These are phyloP conservation scores for Alouatta palliata DNA, from an alignment of 2,113 vertebrate species.

Conservation along the genomic window DNA sequence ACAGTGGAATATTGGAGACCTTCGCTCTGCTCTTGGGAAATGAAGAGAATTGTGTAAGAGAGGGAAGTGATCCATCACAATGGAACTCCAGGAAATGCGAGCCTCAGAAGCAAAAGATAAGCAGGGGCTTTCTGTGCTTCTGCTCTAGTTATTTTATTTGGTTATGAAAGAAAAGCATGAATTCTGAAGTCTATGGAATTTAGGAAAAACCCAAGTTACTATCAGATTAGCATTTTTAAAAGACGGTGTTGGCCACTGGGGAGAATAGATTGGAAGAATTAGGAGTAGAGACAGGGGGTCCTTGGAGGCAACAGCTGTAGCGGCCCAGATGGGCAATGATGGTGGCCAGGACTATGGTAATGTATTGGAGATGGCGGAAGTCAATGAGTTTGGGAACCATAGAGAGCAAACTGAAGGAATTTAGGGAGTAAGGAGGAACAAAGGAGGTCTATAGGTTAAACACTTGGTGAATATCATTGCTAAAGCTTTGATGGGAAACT, in stretches of 20 bases:
- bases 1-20: not conserved
- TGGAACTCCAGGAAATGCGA: not conserved
- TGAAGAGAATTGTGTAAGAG: not conserved
- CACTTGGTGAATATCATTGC: not conserved
- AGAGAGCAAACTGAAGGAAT: not conserved
- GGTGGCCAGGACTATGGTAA: not conserved
- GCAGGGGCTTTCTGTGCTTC: not conserved
- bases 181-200: not conserved
- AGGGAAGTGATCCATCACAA: not conserved
- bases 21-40: not conserved
- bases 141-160: conserved; percentile 15
- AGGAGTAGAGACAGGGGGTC: not conserved
- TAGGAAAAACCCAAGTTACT: not conserved
- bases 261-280: not conserved
- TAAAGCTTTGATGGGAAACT: not conserved
- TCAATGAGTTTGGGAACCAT: not conserved
- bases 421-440: not conserved
- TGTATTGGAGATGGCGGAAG: not conserved
- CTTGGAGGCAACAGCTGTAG: too few relatives aligned
- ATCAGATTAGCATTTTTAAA: conserved; percentile 29
- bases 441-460: not conserved
- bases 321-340: not conserved
- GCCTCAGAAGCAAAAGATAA: not conserved
- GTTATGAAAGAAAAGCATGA: not conserved
- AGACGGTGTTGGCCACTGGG: not conserved